Evolutionary conservation across 2,888 invertebrate species (phyloP).

Genomic region (Acanthacorydalis orientalis): DNA sequence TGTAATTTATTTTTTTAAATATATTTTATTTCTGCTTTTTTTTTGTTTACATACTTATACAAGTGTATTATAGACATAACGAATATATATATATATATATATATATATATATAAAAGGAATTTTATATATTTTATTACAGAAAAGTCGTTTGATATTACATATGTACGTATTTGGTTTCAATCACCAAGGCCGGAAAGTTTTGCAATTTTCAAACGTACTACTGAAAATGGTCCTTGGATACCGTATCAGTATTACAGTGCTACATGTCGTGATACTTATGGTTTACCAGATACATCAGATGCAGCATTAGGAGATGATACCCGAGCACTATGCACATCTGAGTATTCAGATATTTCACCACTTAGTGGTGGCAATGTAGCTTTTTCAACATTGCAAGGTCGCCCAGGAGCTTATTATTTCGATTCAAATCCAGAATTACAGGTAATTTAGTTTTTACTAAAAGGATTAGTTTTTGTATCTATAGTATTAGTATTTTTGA

Average conservation of each 20-base stretch:
- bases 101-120: neutral
- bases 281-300: conserved; percentile 61
- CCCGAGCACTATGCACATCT: conserved; percentile 90
- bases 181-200: conserved; percentile 93
- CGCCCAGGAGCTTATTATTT: conserved; percentile 86
- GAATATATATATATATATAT: too few species aligned
- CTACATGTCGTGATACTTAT: conserved; percentile 85
- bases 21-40: neutral
- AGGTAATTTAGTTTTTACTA: conserved; percentile 39
- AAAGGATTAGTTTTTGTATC: too few species aligned
- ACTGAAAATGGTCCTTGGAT: conserved; percentile 67
- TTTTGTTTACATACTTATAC: neutral
- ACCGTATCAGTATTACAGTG: conserved; percentile 85
- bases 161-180: conserved; percentile 89
- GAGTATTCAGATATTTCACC: conserved; percentile 97
- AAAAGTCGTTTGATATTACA: conserved; percentile 92
- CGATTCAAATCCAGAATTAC: conserved; percentile 75
- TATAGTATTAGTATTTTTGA: too few species aligned
- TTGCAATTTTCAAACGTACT: conserved; percentile 82
- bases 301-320: conserved; percentile 61
- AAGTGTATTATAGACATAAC: neutral
- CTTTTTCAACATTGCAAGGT: conserved; percentile 88
- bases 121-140: conserved; percentile 32
- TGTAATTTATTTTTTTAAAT: conserved; percentile 6
- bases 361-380: conserved; percentile 81